Evolutionary conservation across 2,113 vertebrate species (phyloP).

Genomic region (Ramphastos sulfuratus): DNA sequence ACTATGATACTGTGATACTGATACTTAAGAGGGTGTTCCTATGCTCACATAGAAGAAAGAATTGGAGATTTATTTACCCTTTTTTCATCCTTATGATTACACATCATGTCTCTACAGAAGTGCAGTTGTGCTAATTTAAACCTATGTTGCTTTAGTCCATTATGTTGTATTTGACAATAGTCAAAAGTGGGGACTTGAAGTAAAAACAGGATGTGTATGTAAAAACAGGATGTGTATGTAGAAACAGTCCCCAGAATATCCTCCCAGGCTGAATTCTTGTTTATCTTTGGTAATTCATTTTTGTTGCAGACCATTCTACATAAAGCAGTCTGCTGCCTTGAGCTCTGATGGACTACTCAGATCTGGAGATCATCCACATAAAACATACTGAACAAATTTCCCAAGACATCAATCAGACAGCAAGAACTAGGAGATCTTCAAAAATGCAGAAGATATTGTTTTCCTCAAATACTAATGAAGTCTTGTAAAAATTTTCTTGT

Average conservation of each 20-base stretch:
- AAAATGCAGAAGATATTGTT: background rate
- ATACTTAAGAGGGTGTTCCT: too few species aligned
- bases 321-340: background rate
- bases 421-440: background rate
- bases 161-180: background rate
- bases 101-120: too few species aligned
- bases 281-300: background rate
- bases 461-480: background rate
- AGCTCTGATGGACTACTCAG: background rate
- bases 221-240: background rate
- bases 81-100: too few species aligned
- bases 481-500: background rate
- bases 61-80: too few species aligned
- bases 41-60: background rate
- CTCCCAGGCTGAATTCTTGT: background rate
- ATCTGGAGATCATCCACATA: rapidly evolving
- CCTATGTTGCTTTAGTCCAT: background rate
- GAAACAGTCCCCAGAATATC: background rate
- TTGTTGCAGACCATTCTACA: background rate
- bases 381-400: background rate
- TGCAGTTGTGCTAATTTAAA: background rate
- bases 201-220: background rate
- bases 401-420: rapidly evolving
- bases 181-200: background rate
- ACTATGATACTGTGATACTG: too few species aligned